phyloP scores from a whole-genome alignment of 2,797 vertebrate genomes.

The Champsocephalus esox region DNA sequence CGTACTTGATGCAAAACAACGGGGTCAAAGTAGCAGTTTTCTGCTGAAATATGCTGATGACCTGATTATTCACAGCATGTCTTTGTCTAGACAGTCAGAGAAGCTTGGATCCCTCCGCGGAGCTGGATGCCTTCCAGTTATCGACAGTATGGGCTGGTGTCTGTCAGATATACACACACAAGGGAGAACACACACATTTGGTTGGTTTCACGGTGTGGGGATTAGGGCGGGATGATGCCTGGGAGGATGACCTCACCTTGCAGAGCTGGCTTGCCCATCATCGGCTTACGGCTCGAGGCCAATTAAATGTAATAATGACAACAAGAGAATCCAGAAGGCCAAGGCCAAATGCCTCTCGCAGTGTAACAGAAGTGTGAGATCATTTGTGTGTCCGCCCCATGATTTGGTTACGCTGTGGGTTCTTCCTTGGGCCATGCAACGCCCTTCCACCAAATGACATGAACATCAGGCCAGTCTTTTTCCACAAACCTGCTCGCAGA shows the following conservation, averaged over 20 bases:
- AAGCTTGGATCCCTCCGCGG: conserved; percentile 63
- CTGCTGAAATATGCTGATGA: conserved; percentile 73
- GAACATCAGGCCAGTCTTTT: too few relatives aligned
- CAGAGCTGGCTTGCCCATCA: conserved; percentile 54
- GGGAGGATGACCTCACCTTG: conserved; percentile 66
- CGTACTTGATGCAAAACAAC: conserved; percentile 41
- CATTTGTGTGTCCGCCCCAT: too few relatives aligned
- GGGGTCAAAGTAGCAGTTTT: conserved; percentile 58
- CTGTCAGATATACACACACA: conserved; percentile 15
- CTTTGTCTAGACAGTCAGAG: conserved; percentile 71
- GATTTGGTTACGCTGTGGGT: too few relatives aligned
- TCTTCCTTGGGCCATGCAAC: too few relatives aligned
- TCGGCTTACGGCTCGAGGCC: conserved; percentile 51
- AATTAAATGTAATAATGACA: conserved; percentile 37
- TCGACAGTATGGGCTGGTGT: conserved; percentile 45
- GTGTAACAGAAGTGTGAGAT: too few relatives aligned
- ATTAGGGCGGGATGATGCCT: conserved; percentile 64
- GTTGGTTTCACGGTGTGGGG: conserved; percentile 56
- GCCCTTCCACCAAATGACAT: too few relatives aligned
- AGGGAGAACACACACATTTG: conserved; percentile 33
- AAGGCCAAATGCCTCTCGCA: too few relatives aligned
- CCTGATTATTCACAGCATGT: conserved; percentile 72
- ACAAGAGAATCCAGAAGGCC: not conserved
- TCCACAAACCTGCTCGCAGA: too few relatives aligned
- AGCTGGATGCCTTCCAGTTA: conserved; percentile 74